Percentiles rank a stretch among this genome's conserved stretches.
phyloP scores from a whole-genome alignment of 2,888 invertebrate genomes.

The Drosophila longiperda region DNA sequence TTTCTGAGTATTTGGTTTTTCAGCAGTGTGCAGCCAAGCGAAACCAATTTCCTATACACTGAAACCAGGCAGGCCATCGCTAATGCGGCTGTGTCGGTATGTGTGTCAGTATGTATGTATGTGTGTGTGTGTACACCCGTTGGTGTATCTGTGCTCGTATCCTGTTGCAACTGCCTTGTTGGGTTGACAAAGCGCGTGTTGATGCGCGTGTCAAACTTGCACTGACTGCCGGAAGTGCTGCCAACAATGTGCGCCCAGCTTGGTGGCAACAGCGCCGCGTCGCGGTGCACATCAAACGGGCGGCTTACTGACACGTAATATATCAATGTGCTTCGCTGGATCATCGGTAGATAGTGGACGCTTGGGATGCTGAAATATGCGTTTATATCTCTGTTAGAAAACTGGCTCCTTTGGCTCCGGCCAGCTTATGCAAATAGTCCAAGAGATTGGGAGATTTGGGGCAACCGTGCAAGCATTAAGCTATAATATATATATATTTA shows the following conservation, averaged over 20 bases:
- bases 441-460: slow-evolving; percentile 32
- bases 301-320: slow-evolving; percentile 70
- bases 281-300: slow-evolving; percentile 41
- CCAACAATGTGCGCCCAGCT: slow-evolving; percentile 53
- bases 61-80: slow-evolving; percentile 45
- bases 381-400: slow-evolving; percentile 17
- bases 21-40: slow-evolving; percentile 74
- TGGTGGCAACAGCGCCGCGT: slow-evolving; percentile 8
- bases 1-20: slow-evolving; percentile 66
- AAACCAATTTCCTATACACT: slow-evolving; percentile 78
- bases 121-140: slow-evolving; percentile 6
- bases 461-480: slow-evolving; percentile 61
- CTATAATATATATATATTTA: slow-evolving; percentile 67
- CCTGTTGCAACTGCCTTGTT: slow-evolving; percentile 68
- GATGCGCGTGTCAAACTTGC: slow-evolving; percentile 81
- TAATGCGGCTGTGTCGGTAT: slow-evolving; percentile 1
- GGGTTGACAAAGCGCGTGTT: slow-evolving; percentile 79
- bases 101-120: background rate
- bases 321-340: slow-evolving; percentile 67
- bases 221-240: slow-evolving; percentile 73
- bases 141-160: slow-evolving; percentile 37
- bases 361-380: slow-evolving; percentile 60
- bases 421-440: slow-evolving; percentile 65
- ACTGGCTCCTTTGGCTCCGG: slow-evolving; percentile 15
- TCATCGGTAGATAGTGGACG: slow-evolving; percentile 19